These are phyloP conservation scores for Hydractinia symbiolongicarpus DNA, from an alignment of 30 jellyfish, hydroid and myxozoan genomes.

Conservation along the genomic window DNA sequence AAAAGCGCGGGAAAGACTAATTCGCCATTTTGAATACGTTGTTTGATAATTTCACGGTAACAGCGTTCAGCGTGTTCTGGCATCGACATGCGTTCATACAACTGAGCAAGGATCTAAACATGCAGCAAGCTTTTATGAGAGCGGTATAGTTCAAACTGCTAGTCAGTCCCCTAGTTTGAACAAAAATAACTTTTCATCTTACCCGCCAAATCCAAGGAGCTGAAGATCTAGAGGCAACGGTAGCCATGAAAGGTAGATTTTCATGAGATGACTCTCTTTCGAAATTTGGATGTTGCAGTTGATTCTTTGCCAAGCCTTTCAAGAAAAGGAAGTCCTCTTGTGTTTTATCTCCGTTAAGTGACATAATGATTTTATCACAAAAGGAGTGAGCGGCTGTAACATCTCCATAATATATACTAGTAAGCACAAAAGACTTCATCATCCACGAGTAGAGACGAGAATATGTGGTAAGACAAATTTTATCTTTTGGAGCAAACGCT, in stretches of 20 bases:
- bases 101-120: constrained; percentile 6
- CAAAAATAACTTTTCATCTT: background rate
- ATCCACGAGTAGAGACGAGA: constrained; percentile 24
- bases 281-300: background rate
- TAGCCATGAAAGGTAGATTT: constrained; percentile 20
- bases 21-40: background rate
- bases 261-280: background rate
- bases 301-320: constrained; percentile 15
- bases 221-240: constrained; percentile 12
- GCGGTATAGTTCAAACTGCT: background rate
- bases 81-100: constrained; percentile 17
- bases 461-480: background rate
- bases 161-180: background rate
- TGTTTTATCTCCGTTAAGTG: constrained; percentile 10
- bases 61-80: constrained; percentile 24
- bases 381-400: constrained; percentile 13
- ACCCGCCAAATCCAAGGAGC: constrained; percentile 29
- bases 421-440: constrained; percentile 15
- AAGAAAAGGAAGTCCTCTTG: constrained; percentile 22
- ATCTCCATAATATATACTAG: constrained; percentile 29
- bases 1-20: constrained; percentile 2
- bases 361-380: constrained; percentile 15
- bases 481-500: background rate
- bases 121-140: background rate
- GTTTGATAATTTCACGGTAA: background rate